Base-by-base conservation (phyloP, 2,797 vertebrate species). In the Sylvilagus floridanus region DNA sequence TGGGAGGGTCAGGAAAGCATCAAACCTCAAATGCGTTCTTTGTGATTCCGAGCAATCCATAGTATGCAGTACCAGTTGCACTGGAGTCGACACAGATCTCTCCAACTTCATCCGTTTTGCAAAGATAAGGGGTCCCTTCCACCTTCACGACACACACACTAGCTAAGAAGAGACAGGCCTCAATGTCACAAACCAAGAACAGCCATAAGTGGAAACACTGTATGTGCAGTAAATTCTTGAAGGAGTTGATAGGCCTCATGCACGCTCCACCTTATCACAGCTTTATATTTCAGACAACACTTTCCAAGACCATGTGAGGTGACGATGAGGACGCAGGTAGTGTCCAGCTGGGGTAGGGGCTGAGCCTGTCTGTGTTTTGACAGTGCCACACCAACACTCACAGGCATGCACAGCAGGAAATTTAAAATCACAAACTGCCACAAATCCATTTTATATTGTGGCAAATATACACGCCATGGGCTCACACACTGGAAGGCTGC, bases 1-100 rank as follows among this genome's bases (percentile, higher is more conserved):
- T 54, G 35, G 0, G 10, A 66, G 37, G 60, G 65, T 32, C 42
- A 52, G 66, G 62, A 50, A 83, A 57, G n/a, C 19, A 5, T 93
- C 98, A 9, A 77, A 99, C 99, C 99, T 99, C 99, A 95, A 99
- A 99, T 62, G 99, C 96, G 76, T 98, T 99, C 98, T 99, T 99
- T 88, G 99, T 99, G 98, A 99, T 99, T 62, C 99, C 99, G 0
- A 98, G 99, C n/a, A 99, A 98, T 37, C 99, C 99, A 0, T 99
- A 99, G 97, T 99, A 99, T 0, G 99, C 98, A 2, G 99, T 97
- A 0, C 99, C 99, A 0, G 99, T 99, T 68, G 98, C 98, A 54
- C 97, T 97, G 35, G 99, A 99, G 97, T 98, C 99, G 85, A 99
- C 98, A 52, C 99, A 99, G 96, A 99, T 99, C 97, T 99, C 99